Conservation (phyloP, 2,113 vertebrate genomes). For the Poecile atricapillus region DNA sequence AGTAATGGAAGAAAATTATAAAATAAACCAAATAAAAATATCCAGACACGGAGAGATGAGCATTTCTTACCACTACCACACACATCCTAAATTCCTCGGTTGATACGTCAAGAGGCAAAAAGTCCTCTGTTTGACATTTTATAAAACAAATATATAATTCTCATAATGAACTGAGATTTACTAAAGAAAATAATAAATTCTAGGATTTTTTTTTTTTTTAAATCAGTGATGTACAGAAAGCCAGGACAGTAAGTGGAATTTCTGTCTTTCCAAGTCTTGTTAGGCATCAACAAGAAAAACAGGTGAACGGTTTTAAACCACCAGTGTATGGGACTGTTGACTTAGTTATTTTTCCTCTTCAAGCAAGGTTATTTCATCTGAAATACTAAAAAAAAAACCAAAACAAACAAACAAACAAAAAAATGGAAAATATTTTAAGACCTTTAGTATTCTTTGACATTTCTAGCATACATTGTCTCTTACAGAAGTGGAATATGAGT, state of each 20-base stretch:
- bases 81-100: background rate
- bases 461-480: background rate
- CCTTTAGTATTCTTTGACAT: background rate
- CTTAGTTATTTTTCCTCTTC: background rate
- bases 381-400: background rate
- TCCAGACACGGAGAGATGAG: background rate
- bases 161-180: background rate
- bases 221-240: background rate
- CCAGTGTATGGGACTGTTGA: background rate
- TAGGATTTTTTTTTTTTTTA: background rate
- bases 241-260: background rate
- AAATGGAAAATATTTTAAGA: background rate
- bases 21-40: slow-evolving; percentile 37
- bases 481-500: background rate
- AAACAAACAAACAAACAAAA: no score
- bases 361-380: background rate
- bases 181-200: background rate
- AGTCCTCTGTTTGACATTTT: background rate
- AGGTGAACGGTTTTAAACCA: background rate
- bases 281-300: background rate
- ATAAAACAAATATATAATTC: background rate
- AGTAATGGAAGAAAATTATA: slow-evolving; percentile 25
- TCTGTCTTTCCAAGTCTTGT: background rate
- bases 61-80: background rate
- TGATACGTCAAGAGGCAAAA: background rate